Evolutionary conservation across 2,113 vertebrate species (phyloP), one percentile per base, ranked within the genome.

Genomic region (Tyrannus savana): DNA sequence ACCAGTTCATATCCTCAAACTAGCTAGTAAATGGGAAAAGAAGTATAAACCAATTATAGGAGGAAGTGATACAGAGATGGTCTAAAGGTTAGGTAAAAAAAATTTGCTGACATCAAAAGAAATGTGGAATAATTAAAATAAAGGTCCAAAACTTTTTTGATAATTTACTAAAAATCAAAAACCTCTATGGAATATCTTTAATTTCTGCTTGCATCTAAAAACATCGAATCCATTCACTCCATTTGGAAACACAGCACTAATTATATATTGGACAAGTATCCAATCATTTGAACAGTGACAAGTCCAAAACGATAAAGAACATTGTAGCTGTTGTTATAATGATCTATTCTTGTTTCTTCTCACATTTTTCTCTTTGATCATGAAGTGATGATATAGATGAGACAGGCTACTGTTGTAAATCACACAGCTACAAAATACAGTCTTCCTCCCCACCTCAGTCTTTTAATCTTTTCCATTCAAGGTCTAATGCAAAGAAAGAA

Each of bases 291-390:
- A 83, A 73, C 35, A 77, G 5, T 42, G 79, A 50, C 60, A 90
- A 74, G 39, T 81, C 49, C 41, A 87, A 96, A 86, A 75, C 62
- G 5, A 94, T 78, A 81, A 56, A 92, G 55, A 91, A 93, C 13
- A 60, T 53, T 86, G 75, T 81, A 93, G 30, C 67, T 84, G 73
- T 39, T 83, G 24, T 88, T 92, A 72, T 14, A 35, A 90, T 87
- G 78, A 95, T 85, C 59, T 80, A 47, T 81, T 89, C 83, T 64
- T 87, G 39, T n/a, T 81, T 44, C 44, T 93, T 92, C 69, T 87
- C 76, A 81, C 37, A 89, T 68, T 94, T 94, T 93, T 91, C 84
- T 88, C 64, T 90, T 95, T 89, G 53, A 90, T 94, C 80, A 50
- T 35, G 39, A 33, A 78, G 33, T 13, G n/a, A 88, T 75, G 72